Base-by-base conservation (phyloP, 1,140 invertebrate genomes). In the Cotesia typhae region DNA sequence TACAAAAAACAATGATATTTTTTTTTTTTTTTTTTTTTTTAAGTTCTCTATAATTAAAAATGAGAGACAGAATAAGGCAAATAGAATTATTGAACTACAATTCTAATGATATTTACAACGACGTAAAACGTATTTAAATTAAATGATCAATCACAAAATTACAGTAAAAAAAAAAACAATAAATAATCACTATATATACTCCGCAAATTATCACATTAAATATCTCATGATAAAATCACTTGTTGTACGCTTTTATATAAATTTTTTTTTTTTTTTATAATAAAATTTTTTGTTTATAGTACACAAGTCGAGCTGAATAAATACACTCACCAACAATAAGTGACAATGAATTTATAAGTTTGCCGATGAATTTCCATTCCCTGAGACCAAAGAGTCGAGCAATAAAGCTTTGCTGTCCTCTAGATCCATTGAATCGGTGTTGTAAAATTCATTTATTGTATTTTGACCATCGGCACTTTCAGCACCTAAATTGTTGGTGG, bases 381-480 rank as follows among this genome's bases (percentile, higher is more conserved):
- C 67, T 0, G 68, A 37, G 66, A 74, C 67, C 36, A 83, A 69
- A 5, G 78, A 82, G 12, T 83, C 82, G 3, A 85, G 76, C 52
- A 85, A 77, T 7, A 78, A 80, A 28, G 70, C 65, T 74, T 86
- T 85, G 57, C 61, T 80, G 20, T 84, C 82, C 1, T 78, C 78
- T 17, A 82, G 55, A 65, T 83, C 81, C 36, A 82, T 55, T 37
- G 78, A 55, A 69, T 83, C 79, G 4, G 67, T 67, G 61, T 71
- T 51, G 57, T 78, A 72, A 57, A 72, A 74, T 47, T 70, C 74
- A 51, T 74, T 69, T 17, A 76, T 41, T 36, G 53, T 70, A n/a
- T 14, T 17, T 6, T 52, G 41, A 52, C 17, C 47, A 9, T 68
- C 68, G 14, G 70, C 74, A 9, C 67, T 59, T 41, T n/a, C 55